Percentiles rank a stretch among this genome's conserved stretches.
phyloP scores from a whole-genome alignment of 1,140 invertebrate species.

The Microplitis mediator region DNA sequence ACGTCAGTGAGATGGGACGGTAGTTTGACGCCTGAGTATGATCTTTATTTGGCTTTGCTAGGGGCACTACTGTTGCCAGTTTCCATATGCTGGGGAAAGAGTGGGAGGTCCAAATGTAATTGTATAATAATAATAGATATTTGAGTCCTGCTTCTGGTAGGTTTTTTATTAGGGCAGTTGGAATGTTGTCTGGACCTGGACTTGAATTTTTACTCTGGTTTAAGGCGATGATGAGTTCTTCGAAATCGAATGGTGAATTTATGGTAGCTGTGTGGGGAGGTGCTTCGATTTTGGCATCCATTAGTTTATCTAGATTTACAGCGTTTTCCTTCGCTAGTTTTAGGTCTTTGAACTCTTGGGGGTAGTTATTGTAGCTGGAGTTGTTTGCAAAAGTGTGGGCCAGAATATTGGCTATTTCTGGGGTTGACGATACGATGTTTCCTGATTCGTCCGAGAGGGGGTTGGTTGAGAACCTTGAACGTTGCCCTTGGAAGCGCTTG shows the following conservation, averaged over 20 bases:
- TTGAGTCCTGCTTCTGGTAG: slow-evolving; percentile 31
- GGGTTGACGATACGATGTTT: not conserved
- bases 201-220: slow-evolving; percentile 16
- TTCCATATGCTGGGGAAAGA: slow-evolving; percentile 45
- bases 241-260: not conserved
- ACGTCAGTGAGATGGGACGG: slow-evolving; percentile 48
- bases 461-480: not conserved
- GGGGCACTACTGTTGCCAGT: slow-evolving; percentile 44
- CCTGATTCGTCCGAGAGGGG: no score
- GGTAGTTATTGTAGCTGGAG: slow-evolving; percentile 37
- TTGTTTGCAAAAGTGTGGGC: slow-evolving; percentile 38
- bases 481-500: not conserved
- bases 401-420: slow-evolving; percentile 34
- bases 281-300: not conserved
- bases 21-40: slow-evolving; percentile 23
- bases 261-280: not conserved
- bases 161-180: slow-evolving; percentile 37
- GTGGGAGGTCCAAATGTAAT: slow-evolving; percentile 33
- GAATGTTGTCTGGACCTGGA: slow-evolving; percentile 31
- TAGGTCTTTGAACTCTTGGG: not conserved
- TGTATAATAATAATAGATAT: slow-evolving; percentile 37
- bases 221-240: not conserved
- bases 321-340: not conserved
- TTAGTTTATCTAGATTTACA: not conserved
- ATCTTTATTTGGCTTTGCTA: slow-evolving; percentile 49